These are phyloP conservation scores for Trachymyrmex septentrionalis DNA, from an alignment of 1,140 invertebrate genomes.

Conservation along the genomic window DNA sequence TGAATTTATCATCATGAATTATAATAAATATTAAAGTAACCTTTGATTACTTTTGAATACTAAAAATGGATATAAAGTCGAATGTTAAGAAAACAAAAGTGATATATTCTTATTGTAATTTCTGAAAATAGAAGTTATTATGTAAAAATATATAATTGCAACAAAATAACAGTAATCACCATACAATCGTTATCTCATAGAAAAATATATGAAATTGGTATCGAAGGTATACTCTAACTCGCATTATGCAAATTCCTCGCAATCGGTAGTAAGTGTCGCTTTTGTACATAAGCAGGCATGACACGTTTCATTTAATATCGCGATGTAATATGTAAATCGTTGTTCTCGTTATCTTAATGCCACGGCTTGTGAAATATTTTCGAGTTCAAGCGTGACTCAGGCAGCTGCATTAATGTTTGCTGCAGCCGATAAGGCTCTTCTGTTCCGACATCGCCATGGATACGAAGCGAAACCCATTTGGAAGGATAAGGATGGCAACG, in stretches of 20 bases:
- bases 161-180: neutral
- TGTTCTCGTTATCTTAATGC: constrained; percentile 32
- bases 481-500: constrained; percentile 27
- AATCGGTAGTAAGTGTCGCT: neutral
- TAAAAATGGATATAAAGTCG: neutral
- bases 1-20: neutral
- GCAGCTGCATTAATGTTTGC: constrained; percentile 26
- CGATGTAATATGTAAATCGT: constrained; percentile 31
- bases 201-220: constrained; percentile 23
- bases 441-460: neutral
- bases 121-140: neutral
- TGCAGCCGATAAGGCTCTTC: constrained; percentile 12
- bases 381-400: constrained; percentile 14
- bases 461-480: constrained; percentile 16
- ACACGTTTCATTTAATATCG: constrained; percentile 35
- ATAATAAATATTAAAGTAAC: neutral
- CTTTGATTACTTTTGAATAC: neutral
- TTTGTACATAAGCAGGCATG: neutral
- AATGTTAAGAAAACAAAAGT: neutral
- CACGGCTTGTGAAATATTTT: constrained; percentile 15
- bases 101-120: neutral
- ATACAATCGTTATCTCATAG: neutral
- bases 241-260: constrained; percentile 2
- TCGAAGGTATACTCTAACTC: constrained; percentile 2
- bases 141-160: neutral